Evolutionary conservation across 2,888 invertebrate species (phyloP), one percentile per base, ranked within the genome.

Genomic region (Pimpla rufipes): DNA sequence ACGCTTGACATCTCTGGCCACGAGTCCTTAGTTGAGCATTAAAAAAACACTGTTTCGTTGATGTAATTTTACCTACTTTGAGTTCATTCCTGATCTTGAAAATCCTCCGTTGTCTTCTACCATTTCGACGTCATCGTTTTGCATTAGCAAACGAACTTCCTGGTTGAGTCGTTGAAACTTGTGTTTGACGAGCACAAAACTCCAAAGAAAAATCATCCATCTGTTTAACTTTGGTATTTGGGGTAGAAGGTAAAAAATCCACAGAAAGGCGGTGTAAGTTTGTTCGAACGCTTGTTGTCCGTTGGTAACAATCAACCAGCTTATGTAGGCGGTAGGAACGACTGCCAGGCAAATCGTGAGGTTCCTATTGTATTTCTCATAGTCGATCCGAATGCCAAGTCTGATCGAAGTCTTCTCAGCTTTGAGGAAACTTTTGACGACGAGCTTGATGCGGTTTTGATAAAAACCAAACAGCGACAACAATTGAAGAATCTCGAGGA

Each of bases 101-200:
- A 29, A 1, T 16, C 10, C 35, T 11, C 23, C 16, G 1, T n/a
- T 21, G 11, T 45, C 16, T 21, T 7, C n/a, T 7, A 4, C 13
- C 21, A 40, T 10, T 59, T 16, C 6, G 1, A 6, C 13, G 13
- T 6, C 37, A 70, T 73, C 35, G 21, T 59, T 18, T 59, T 18
- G 45, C 62, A 62, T 10, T 18, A 73, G 3, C 13, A 50, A 62
- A 47, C 16, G 73, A 29, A 73, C 35, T 73, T 47, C n/a, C 1
- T 40, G 62, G 18, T 74, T 74, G 11, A 74, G 62, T 40, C 16
- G 50, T 18, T 35, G 64, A 52, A 74, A 74, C 21, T 64, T 64
- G 1, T 8, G n/a, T 74, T 21, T 52, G 35, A 64, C 50, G 5
- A 64, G 13, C 4, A n/a, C 8, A 18, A 74, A 5, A 52, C 8